Percentiles rank a stretch among this genome's conserved stretches.
phyloP scores from a whole-genome alignment of 2,797 vertebrate genomes.

The Centropyge bicolor region DNA sequence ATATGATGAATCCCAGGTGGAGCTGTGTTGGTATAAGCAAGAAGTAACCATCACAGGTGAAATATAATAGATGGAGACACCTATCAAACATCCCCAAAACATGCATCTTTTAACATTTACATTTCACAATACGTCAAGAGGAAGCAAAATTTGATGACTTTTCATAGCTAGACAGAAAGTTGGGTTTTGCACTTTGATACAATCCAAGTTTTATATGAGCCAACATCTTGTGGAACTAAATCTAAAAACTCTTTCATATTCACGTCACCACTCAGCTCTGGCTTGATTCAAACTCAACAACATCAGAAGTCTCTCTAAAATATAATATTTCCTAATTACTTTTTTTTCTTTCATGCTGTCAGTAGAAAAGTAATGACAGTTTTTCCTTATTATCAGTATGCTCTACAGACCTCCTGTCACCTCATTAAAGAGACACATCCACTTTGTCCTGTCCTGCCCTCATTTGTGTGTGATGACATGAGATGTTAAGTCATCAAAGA shows the following conservation, averaged over 20 bases:
- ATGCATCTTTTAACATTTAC: neutral
- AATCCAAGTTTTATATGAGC: constrained; percentile 11
- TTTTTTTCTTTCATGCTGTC: neutral
- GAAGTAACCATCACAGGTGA: neutral
- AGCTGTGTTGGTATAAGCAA: neutral
- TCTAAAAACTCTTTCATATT: neutral
- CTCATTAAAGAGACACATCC: neutral
- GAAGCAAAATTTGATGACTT: no score
- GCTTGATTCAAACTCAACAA: neutral
- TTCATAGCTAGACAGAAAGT: neutral
- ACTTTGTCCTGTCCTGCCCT: constrained; percentile 3
- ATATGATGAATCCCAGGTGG: accelerated
- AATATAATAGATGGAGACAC: neutral
- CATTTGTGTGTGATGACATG: constrained; percentile 27
- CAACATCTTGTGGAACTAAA: constrained; percentile 43
- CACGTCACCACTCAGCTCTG: neutral
- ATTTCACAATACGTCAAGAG: no score
- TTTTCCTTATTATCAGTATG: neutral
- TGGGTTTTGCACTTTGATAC: neutral
- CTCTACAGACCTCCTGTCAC: neutral
- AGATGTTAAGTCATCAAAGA: constrained; percentile 44
- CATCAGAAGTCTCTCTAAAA: neutral
- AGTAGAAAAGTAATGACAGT: neutral
- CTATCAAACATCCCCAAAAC: constrained; percentile 1
- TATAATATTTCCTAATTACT: neutral